These are phyloP conservation scores for Cylindroiulus punctatus DNA, from an alignment of 2,888 invertebrate species.

Conservation along the genomic window DNA sequence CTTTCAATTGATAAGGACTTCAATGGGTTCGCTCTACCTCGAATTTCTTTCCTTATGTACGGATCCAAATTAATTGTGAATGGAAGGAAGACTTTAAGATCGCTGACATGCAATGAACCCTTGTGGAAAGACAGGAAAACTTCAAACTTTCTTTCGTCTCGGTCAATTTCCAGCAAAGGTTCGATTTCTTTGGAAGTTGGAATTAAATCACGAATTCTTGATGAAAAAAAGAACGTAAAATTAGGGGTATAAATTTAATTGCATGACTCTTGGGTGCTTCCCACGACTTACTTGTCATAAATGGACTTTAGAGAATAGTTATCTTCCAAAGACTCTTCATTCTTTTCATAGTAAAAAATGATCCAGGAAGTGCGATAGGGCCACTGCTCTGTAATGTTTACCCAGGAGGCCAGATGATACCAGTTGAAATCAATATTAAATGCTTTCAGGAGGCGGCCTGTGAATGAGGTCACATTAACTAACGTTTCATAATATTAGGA, in stretches of 20 bases:
- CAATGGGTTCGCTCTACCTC: constrained; percentile 76
- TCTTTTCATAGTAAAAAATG: constrained; percentile 90
- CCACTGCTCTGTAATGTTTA: constrained; percentile 99
- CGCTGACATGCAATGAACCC: constrained; percentile 82
- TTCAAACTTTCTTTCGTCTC: constrained; percentile 94
- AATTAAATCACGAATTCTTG: constrained; percentile 75
- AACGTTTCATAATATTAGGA: neutral
- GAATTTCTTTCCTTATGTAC: constrained; percentile 94
- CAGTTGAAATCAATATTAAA: constrained; percentile 99
- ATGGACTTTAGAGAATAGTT: constrained; percentile 85
- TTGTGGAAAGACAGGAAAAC: constrained; percentile 91
- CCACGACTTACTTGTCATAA: constrained; percentile 85
- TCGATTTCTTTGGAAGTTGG: constrained; percentile 87
- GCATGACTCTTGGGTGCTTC: no score
- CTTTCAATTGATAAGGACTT: no score
- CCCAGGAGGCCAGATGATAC: constrained; percentile 98
- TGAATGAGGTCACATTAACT: constrained; percentile 57
- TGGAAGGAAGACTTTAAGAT: constrained; percentile 93
- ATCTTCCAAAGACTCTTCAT: constrained; percentile 88
- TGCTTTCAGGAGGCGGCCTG: constrained; percentile 93
- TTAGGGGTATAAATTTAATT: no score
- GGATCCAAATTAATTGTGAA: constrained; percentile 99
- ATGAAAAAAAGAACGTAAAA: constrained; percentile 51
- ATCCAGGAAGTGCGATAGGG: constrained; percentile 98
- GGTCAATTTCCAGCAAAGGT: constrained; percentile 88